Evolutionary conservation across 2,888 invertebrate genomes (phyloP).

Genomic region (Caenorhabditis becei): DNA sequence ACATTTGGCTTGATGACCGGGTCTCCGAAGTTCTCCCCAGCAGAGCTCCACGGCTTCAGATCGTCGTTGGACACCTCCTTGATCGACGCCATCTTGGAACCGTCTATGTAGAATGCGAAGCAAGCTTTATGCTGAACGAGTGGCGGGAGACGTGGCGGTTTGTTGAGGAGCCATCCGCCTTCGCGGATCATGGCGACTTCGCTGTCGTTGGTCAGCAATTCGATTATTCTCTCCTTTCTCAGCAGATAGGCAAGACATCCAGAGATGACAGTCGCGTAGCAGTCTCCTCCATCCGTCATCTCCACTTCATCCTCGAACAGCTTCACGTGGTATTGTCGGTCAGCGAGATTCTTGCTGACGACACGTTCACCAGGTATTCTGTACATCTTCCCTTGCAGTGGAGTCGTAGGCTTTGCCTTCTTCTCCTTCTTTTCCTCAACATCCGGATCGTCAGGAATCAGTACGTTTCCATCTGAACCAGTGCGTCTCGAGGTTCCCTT

Average conservation of each 20-base stretch:
- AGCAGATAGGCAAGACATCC: conserved; percentile 68
- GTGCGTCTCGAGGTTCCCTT: background rate
- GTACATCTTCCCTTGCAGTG: conserved; percentile 9
- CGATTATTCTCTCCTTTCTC: conserved; percentile 68
- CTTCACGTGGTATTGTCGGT: conserved; percentile 64
- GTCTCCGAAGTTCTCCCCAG: conserved; percentile 54
- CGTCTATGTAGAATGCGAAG: conserved; percentile 71
- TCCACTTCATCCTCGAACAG: conserved; percentile 70
- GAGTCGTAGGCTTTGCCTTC: conserved; percentile 4
- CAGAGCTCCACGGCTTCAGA: conserved; percentile 69
- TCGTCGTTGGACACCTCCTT: conserved; percentile 68
- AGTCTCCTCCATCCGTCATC: conserved; percentile 66
- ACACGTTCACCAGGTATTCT: conserved; percentile 59
- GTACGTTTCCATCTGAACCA: background rate
- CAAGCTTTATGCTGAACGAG: conserved; percentile 64
- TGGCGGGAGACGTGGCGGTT: conserved; percentile 71
- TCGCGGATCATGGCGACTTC: conserved; percentile 62
- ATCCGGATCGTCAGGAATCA: background rate
- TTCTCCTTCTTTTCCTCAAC: conserved; percentile 20
- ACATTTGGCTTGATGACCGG: conserved; percentile 71
- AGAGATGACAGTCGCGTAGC: conserved; percentile 68
- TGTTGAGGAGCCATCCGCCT: conserved; percentile 67
- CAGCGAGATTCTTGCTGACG: conserved; percentile 63
- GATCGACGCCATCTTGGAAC: conserved; percentile 48
- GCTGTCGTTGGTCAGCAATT: conserved; percentile 57